A percentile compares a stretch with the other conserved stretches of the same genome.
Conservation (phyloP, 2,113 vertebrate genomes). For the Anolis carolinensis region DNA sequence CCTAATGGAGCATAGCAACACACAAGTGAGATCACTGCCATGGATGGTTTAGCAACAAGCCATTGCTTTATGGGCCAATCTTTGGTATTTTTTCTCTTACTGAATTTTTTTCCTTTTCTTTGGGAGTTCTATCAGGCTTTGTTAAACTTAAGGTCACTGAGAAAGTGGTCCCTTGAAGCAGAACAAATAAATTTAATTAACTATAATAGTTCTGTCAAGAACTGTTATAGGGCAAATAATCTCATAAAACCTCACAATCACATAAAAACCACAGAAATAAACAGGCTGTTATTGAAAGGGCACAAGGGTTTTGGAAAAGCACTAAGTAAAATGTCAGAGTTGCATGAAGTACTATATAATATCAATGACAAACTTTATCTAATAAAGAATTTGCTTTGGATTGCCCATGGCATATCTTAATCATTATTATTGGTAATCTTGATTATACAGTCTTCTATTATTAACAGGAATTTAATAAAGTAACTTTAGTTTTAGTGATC, state of each 20-base stretch:
- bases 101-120: constrained; percentile 47
- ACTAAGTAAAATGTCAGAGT: background rate
- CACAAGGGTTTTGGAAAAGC: background rate
- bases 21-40: background rate
- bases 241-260: background rate
- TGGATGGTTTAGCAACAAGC: background rate
- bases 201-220: background rate
- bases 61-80: constrained; percentile 21
- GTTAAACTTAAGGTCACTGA: constrained; percentile 18
- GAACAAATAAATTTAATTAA: constrained; percentile 12
- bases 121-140: constrained; percentile 45
- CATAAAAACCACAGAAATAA: background rate
- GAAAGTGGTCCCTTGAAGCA: constrained; percentile 21
- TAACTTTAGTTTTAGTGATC: constrained; percentile 1
- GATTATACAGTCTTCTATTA: too few relatives aligned
- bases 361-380: background rate
- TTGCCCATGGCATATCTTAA: background rate
- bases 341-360: constrained; percentile 20
- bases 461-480: background rate
- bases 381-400: background rate
- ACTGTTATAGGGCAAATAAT: constrained; percentile 22
- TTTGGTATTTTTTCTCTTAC: constrained; percentile 23
- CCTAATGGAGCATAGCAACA: constrained; percentile 20
- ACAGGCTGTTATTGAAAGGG: background rate
- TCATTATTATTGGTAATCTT: background rate